Percentiles rank a stretch among this genome's conserved stretches.
Evolutionary conservation across 2,113 vertebrate species (phyloP).

Genomic region (Cervus canadensis): DNA sequence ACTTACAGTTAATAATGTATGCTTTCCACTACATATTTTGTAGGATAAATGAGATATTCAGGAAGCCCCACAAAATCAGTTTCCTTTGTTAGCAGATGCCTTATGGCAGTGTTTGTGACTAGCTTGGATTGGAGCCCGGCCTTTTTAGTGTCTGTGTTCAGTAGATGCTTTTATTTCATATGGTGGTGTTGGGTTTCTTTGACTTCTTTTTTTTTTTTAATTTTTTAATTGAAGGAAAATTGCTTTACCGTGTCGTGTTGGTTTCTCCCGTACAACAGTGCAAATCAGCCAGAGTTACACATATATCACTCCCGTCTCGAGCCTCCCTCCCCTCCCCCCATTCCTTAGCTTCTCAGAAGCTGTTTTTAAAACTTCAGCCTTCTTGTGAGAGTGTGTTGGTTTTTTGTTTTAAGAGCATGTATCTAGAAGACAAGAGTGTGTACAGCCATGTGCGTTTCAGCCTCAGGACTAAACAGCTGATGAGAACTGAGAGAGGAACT

Average conservation of each 20-base stretch:
- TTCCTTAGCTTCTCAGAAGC: neutral
- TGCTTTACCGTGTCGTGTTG: neutral
- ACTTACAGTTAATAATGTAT: neutral
- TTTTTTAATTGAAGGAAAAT: neutral
- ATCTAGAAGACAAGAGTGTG: neutral
- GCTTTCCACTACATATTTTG: neutral
- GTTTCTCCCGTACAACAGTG: neutral
- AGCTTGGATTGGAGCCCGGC: neutral
- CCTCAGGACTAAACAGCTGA: neutral
- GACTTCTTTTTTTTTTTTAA: neutral
- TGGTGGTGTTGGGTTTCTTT: neutral
- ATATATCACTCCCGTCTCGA: neutral
- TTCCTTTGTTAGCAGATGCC: neutral
- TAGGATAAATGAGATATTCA: neutral
- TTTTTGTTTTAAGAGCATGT: neutral
- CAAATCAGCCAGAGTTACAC: neutral
- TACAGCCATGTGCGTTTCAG: neutral
- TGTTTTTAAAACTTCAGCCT: neutral
- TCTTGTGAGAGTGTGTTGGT: neutral
- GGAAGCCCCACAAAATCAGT: neutral
- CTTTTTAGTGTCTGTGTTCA: neutral
- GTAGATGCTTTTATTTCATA: neutral
- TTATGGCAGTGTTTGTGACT: neutral
- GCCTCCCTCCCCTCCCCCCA: neutral
- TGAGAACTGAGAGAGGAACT: neutral